Evolutionary conservation across 2,113 vertebrate species (phyloP), one percentile per base, ranked within the genome.

Genomic region (Gorilla gorilla): DNA sequence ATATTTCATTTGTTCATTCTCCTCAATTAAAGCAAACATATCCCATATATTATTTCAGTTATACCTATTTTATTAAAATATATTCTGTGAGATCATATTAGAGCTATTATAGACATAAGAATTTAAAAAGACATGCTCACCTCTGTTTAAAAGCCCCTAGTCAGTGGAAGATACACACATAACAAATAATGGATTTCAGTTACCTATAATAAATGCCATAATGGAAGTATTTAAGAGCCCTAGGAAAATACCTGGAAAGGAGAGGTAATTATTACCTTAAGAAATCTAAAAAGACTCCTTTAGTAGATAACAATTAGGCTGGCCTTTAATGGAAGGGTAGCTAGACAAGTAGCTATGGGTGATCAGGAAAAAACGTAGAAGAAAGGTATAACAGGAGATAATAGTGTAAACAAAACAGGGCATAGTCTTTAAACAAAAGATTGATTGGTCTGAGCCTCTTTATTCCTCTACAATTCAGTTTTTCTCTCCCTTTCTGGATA

Each of bases 1-100:
- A 6, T 48, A 72, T 89, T 96, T 85, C 55, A 82, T 73, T 83
- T 66, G 16, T 84, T 95, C 30, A 73, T 66, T n/a, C 90, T 80
- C 3, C 8, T 82, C 76, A 72, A 45, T 11, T 85, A 43, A 87
- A 78, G 27, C 43, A 89, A 93, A 35, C 14, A 59, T 55, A 85
- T 75, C 7, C 8, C n/a, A 48, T 55, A 10, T 57, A 12, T 48
- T 73, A 43, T 83, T 84, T 92, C 12, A 43, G 11, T 95, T 93
- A 78, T 12, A 76, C 11, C 2, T 27, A 11, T 45, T 4, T 73
- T 89, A 91, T 14, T 85, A 76, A 94, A 81, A 20, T 45, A 48
- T 10, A 20, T 45, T 68, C 27, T 92, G 1, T 30, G 20, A 70
- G 35, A 25, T 86, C 30, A 35, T 43, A 61, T 52, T 45, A 40